Conservation (phyloP, 2,797 vertebrate genomes). For the Notolabrus celidotus region DNA sequence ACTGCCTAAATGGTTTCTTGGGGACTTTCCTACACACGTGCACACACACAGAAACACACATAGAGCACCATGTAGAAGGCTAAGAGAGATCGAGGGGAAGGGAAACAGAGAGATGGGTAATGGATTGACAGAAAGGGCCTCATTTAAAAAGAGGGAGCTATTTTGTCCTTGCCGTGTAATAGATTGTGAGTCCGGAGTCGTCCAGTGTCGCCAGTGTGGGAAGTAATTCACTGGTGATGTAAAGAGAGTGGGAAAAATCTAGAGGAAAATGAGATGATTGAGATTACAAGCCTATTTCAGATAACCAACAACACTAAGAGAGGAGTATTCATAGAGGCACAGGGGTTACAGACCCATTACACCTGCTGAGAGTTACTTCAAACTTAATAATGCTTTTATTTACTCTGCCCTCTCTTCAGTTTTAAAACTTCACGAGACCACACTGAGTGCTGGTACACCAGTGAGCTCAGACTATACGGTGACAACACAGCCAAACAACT, state of each 20-base stretch:
- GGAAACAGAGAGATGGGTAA: slow-evolving; percentile 60
- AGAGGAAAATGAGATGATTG: slow-evolving; percentile 76
- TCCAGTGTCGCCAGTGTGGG: slow-evolving; percentile 47
- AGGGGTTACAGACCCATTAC: slow-evolving; percentile 61
- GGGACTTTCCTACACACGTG: slow-evolving; percentile 74
- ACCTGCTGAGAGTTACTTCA: slow-evolving; percentile 68
- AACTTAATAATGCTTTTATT: slow-evolving; percentile 67
- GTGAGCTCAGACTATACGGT: slow-evolving; percentile 4
- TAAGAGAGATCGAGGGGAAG: slow-evolving; percentile 41
- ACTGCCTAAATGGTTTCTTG: slow-evolving; percentile 83
- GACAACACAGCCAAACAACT: slow-evolving; percentile 24
- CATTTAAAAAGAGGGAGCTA: slow-evolving; percentile 71
- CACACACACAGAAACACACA: slow-evolving; percentile 26
- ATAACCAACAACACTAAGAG: slow-evolving; percentile 58
- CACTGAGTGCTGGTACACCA: slow-evolving; percentile 13
- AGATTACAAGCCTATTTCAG: slow-evolving; percentile 72
- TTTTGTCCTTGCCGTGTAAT: slow-evolving; percentile 67
- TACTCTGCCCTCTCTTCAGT: slow-evolving; percentile 45
- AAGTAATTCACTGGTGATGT: slow-evolving; percentile 72
- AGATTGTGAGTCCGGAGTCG: slow-evolving; percentile 64
- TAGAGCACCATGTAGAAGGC: slow-evolving; percentile 15
- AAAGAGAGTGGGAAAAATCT: slow-evolving; percentile 67
- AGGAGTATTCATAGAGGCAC: slow-evolving; percentile 60
- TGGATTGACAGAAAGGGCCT: slow-evolving; percentile 74
- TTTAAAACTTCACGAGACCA: slow-evolving; percentile 50